Evolutionary conservation across 2,888 invertebrate species (phyloP).

Genomic region (Tillus elongatus): DNA sequence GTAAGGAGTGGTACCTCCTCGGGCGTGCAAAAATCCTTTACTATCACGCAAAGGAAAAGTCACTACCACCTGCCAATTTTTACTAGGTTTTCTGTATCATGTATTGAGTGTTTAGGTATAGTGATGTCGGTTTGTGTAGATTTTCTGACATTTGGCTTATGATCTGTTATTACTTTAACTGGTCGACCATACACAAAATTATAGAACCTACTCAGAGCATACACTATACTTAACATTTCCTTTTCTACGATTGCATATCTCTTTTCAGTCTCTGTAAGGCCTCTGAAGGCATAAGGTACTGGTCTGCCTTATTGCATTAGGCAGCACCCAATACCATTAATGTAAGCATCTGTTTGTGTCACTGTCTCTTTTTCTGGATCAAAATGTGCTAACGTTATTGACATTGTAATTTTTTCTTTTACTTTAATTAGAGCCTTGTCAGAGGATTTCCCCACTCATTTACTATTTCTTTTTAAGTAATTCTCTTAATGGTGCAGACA

Average conservation of each 20-base stretch:
- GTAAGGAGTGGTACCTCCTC: no score
- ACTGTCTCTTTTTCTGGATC: not conserved
- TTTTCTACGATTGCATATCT: not conserved
- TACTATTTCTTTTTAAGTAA: slow-evolving; percentile 1
- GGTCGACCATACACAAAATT: not conserved
- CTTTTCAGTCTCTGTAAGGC: not conserved
- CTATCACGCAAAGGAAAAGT: no score
- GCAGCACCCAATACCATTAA: slow-evolving; percentile 4
- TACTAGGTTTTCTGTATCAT: no score
- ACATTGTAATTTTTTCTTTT: no score
- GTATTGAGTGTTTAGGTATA: no score
- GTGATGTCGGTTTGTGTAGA: no score
- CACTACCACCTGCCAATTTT: no score
- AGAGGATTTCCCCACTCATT: no score
- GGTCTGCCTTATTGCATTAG: not conserved
- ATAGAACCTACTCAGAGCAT: not conserved
- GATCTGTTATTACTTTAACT: slow-evolving; percentile 1
- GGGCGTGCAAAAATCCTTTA: no score
- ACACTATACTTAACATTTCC: not conserved
- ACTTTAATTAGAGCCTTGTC: not conserved
- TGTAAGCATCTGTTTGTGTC: slow-evolving; percentile 1
- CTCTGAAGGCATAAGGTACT: not conserved
- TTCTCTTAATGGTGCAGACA: not conserved
- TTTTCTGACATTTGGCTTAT: slow-evolving; percentile 2
- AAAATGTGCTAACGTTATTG: not conserved